Conservation (phyloP, 2,888 invertebrate genomes). For the Leistus spinibarbis region DNA sequence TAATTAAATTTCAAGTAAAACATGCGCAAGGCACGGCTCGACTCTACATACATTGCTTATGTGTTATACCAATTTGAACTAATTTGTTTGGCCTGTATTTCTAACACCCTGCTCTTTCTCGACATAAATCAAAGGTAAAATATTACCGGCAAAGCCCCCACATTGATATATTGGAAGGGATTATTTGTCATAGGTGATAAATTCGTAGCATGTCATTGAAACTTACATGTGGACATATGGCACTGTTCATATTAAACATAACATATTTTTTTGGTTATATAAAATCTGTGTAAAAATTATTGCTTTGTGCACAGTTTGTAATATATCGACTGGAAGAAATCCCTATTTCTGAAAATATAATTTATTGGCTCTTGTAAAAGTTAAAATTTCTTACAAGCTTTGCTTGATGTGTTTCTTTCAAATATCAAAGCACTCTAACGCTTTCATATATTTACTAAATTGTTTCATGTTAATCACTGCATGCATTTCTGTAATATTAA, state of each 20-base stretch:
- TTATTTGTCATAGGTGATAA: not conserved
- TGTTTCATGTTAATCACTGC: too few relatives aligned
- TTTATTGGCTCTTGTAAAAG: too few relatives aligned
- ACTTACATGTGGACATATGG: not conserved
- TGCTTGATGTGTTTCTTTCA: too few relatives aligned
- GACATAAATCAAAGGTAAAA: not conserved
- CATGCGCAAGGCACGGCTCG: not conserved
- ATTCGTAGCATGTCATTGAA: not conserved
- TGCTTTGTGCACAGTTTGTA: too few relatives aligned
- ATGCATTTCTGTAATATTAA: too few relatives aligned
- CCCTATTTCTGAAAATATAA: too few relatives aligned
- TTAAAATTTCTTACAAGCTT: too few relatives aligned
- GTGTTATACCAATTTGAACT: not conserved
- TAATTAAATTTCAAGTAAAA: slow-evolving; percentile 22
- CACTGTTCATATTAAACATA: not conserved
- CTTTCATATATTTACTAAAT: too few relatives aligned
- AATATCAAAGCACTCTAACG: too few relatives aligned
- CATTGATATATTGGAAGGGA: not conserved
- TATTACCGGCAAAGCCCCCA: not conserved
- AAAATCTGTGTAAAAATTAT: too few relatives aligned
- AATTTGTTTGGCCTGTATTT: not conserved
- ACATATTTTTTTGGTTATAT: too few relatives aligned
- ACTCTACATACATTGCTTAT: not conserved
- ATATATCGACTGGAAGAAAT: too few relatives aligned
- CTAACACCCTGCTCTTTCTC: not conserved